Evolutionary conservation across 2,888 invertebrate genomes (phyloP).

Genomic region (Limenitis camilla): DNA sequence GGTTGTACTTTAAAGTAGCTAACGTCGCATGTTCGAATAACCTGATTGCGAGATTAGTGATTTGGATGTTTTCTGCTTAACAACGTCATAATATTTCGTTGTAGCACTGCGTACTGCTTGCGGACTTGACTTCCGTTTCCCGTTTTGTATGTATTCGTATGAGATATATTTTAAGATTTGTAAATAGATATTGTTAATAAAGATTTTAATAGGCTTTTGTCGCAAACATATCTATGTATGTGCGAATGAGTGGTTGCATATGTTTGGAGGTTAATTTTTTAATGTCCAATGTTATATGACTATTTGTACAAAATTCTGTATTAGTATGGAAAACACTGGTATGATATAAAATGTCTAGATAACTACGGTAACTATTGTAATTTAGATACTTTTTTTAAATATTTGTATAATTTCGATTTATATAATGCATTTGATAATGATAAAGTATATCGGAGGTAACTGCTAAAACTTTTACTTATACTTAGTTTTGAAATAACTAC

Average conservation of each 20-base stretch:
- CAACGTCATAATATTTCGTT: conserved; percentile 1
- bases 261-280: conserved; percentile 38
- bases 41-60: too few species aligned
- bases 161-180: conserved; percentile 43
- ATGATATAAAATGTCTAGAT: background rate
- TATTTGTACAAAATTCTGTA: conserved; percentile 24
- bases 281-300: conserved; percentile 21
- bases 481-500: background rate
- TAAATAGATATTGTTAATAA: conserved; percentile 45
- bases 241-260: conserved; percentile 45
- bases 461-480: too few species aligned
- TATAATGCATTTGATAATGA: background rate
- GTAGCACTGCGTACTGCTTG: conserved; percentile 7
- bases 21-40: too few species aligned
- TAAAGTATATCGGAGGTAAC: too few species aligned
- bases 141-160: conserved; percentile 46
- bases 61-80: too few species aligned
- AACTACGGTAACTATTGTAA: background rate
- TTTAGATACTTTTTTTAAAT: conserved; percentile 3
- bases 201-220: conserved; percentile 62
- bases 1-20: too few species aligned
- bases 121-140: conserved; percentile 38
- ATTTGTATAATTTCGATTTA: background rate
- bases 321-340: conserved; percentile 2
- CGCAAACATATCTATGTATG: conserved; percentile 68